A percentile compares a stretch with the other conserved stretches of the same genome.
These are phyloP conservation scores for Gymnobelideus leadbeateri DNA, from an alignment of 2,113 vertebrate genomes.

Conservation along the genomic window DNA sequence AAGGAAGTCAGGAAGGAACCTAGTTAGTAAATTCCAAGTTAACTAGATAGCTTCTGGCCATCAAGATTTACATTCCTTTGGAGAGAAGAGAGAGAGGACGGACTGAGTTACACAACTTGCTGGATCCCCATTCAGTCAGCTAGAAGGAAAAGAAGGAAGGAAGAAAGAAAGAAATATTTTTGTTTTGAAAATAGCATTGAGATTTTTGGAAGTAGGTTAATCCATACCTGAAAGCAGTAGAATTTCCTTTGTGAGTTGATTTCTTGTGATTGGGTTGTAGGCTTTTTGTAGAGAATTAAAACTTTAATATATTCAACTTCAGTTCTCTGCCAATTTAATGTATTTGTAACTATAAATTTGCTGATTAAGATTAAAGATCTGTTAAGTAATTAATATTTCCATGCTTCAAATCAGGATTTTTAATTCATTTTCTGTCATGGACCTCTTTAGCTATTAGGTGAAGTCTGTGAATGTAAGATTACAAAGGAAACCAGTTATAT, in stretches of 20 bases:
- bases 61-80: too few species aligned
- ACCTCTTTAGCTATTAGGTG: background rate
- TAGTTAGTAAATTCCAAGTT: too few species aligned
- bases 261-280: background rate
- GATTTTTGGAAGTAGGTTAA: background rate
- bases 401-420: background rate
- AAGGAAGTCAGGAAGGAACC: too few species aligned
- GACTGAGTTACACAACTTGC: too few species aligned
- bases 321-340: conserved; percentile 2
- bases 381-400: background rate
- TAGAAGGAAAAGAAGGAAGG: too few species aligned
- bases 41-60: too few species aligned
- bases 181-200: background rate
- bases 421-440: background rate
- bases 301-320: background rate
- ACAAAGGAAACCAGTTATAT: background rate
- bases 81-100: too few species aligned
- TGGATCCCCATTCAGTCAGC: too few species aligned
- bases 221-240: background rate
- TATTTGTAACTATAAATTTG: background rate
- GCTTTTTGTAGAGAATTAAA: conserved; percentile 24
- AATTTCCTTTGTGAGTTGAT: background rate
- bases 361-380: background rate
- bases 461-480: background rate
- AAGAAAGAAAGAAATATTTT: too few species aligned